Evolutionary conservation across 2,888 invertebrate genomes (phyloP).

Genomic region (Nemurella pictetii): DNA sequence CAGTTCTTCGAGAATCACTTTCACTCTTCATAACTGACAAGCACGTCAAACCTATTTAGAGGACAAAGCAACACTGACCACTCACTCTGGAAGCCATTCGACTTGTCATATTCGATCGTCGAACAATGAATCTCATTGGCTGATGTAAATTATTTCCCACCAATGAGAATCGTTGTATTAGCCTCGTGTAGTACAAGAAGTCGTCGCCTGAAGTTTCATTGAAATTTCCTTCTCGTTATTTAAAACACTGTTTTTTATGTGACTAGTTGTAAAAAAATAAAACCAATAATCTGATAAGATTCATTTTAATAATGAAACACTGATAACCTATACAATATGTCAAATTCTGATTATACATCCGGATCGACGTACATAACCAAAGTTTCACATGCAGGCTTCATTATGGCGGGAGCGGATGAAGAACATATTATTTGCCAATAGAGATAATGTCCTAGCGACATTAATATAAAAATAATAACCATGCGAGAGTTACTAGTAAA

Average conservation of each 20-base stretch:
- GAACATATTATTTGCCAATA: background rate
- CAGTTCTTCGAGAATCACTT: slow-evolving; percentile 30
- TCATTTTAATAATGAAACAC: background rate
- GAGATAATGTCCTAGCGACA: background rate
- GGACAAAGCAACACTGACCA: slow-evolving; percentile 13
- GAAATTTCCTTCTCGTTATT: background rate
- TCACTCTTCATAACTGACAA: slow-evolving; percentile 34
- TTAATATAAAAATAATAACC: background rate
- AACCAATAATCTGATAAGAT: background rate
- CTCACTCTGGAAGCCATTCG: slow-evolving; percentile 12
- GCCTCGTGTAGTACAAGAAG: background rate
- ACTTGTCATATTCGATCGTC: slow-evolving; percentile 27
- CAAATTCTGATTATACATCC: background rate
- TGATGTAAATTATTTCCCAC: background rate
- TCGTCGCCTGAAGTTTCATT: background rate
- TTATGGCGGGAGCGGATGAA: slow-evolving; percentile 8
- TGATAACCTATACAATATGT: background rate
- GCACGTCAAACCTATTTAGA: background rate
- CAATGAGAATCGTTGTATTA: background rate
- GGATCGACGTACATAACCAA: background rate
- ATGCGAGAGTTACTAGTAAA: slow-evolving; percentile 23
- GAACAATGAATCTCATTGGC: slow-evolving; percentile 3
- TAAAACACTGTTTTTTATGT: background rate
- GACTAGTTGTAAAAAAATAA: background rate
- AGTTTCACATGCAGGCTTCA: background rate